Conservation (phyloP, 2,113 vertebrate species). For the Bungarus multicinctus region DNA sequence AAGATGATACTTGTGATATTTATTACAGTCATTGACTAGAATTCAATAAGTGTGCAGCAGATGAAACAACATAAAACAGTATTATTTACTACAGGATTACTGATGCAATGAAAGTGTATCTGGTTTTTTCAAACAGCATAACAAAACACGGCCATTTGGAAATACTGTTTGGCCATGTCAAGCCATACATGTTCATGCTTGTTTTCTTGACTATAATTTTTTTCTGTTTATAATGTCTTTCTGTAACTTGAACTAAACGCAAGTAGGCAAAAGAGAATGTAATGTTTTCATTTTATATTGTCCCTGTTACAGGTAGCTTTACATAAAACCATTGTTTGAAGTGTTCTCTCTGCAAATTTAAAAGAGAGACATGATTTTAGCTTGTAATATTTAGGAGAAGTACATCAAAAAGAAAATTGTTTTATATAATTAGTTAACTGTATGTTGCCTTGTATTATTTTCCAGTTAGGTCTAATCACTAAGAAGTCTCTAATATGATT, state of each 20-base stretch:
- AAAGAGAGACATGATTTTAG: not conserved
- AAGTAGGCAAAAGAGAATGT: not conserved
- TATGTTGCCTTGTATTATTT: not conserved
- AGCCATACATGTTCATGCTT: not conserved
- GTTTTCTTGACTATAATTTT: not conserved
- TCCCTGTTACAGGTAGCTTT: not conserved
- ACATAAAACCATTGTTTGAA: not conserved
- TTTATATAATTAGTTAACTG: not conserved
- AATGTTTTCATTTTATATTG: not conserved
- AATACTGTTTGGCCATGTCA: not conserved
- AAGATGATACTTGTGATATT: not conserved
- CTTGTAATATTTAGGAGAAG: not conserved
- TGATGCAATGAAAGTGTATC: not conserved
- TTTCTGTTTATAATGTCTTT: not conserved
- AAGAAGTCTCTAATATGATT: not conserved
- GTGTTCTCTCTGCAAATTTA: not conserved
- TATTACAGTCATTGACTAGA: not conserved
- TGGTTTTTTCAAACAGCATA: not conserved
- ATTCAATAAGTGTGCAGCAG: not conserved
- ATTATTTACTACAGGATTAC: not conserved
- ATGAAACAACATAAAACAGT: not conserved
- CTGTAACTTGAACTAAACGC: not conserved
- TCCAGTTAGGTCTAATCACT: not conserved
- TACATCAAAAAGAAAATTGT: not conserved
- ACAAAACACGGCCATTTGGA: not conserved